Conservation (phyloP, 1,140 invertebrate genomes). For the Calycopis cecrops region DNA sequence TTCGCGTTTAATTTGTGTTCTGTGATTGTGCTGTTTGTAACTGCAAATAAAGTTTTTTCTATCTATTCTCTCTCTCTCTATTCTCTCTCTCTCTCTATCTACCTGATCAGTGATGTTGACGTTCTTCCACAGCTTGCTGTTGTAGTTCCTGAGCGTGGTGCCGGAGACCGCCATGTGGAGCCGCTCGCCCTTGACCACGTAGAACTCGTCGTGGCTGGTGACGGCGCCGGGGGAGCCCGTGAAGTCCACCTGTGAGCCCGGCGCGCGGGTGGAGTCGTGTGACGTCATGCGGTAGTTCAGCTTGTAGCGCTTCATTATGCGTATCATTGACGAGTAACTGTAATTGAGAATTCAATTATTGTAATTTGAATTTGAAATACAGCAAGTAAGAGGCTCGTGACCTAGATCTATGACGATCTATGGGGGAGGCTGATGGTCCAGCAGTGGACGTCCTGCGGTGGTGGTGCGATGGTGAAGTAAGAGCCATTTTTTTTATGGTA, state of each 20-base stretch:
- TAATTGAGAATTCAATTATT: slow-evolving; percentile 19
- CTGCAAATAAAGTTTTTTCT: no score
- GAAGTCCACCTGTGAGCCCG: slow-evolving; percentile 84
- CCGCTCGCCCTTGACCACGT: slow-evolving; percentile 76
- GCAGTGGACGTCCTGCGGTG: no score
- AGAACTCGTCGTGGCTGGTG: slow-evolving; percentile 93
- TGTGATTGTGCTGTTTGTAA: no score
- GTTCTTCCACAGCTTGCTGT: slow-evolving; percentile 71
- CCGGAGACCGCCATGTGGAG: slow-evolving; percentile 77
- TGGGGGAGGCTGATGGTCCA: no score
- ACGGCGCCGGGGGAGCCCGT: slow-evolving; percentile 93
- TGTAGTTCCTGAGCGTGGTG: slow-evolving; percentile 76
- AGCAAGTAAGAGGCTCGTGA: no score
- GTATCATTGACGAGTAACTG: slow-evolving; percentile 88
- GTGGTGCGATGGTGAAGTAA: no score
- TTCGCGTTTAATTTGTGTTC: no score
- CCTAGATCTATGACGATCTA: no score
- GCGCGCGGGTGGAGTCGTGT: slow-evolving; percentile 75
- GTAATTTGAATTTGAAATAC: no score
- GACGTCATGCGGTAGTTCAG: slow-evolving; percentile 83
- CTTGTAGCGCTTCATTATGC: slow-evolving; percentile 93
- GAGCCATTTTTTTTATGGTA: no score
- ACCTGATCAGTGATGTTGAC: slow-evolving; percentile 73
- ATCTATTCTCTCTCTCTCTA: no score
- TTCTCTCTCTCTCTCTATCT: no score